These are phyloP conservation scores for Beris chalybata DNA, from an alignment of 2,888 invertebrate species.

Conservation along the genomic window DNA sequence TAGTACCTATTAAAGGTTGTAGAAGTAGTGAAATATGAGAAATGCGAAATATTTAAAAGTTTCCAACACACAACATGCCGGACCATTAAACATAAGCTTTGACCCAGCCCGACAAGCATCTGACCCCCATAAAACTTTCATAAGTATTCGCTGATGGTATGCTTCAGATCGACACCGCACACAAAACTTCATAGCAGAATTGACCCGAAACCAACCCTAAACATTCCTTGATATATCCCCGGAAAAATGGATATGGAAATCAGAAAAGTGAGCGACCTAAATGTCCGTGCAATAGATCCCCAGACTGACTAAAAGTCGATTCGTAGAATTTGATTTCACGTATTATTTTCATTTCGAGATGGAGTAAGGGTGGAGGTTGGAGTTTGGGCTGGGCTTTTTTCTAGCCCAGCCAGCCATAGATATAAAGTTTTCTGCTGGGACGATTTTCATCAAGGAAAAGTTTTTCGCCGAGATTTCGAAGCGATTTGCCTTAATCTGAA, in stretches of 20 bases:
- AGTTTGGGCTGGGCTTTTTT: no score
- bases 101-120: conserved; percentile 4
- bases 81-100: conserved; percentile 1
- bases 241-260: no score
- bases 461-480: conserved; percentile 22
- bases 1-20: no score
- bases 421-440: conserved; percentile 7
- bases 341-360: not conserved
- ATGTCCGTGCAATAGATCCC: not conserved
- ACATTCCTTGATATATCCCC: no score
- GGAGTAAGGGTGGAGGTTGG: no score
- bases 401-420: conserved; percentile 3
- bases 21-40: conserved; percentile 6
- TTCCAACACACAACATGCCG: conserved; percentile 1
- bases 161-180: no score
- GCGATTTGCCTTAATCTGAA: conserved; percentile 26
- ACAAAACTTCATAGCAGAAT: no score
- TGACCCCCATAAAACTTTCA: conserved; percentile 16
- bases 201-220: no score
- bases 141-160: conserved; percentile 10
- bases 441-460: conserved; percentile 1
- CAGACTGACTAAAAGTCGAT: conserved; percentile 14
- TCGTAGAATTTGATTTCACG: conserved; percentile 14
- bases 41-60: conserved; percentile 22
- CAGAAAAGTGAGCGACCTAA: no score